Conservation (phyloP, 2,113 vertebrate genomes). For the Petrocephalus microphthalmus region DNA sequence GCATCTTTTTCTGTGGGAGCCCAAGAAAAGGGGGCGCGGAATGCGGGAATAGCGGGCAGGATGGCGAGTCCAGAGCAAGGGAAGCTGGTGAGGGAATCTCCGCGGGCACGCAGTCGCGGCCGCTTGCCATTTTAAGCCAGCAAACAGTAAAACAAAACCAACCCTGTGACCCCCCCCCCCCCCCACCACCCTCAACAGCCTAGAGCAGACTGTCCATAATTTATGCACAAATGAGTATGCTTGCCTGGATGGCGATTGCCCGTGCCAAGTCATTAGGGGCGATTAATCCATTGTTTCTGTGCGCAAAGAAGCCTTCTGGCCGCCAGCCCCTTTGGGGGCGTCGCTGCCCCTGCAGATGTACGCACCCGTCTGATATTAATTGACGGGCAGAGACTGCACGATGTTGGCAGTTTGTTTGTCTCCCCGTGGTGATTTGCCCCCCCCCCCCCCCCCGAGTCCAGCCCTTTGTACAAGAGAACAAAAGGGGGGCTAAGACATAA, state of each 20-base stretch:
- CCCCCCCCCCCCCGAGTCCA: constrained; percentile 19
- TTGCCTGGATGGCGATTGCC: constrained; percentile 60
- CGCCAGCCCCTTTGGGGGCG: constrained; percentile 37
- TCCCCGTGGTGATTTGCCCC: constrained; percentile 46
- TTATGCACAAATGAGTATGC: constrained; percentile 59
- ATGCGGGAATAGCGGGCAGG: constrained; percentile 8
- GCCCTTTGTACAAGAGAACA: constrained; percentile 10
- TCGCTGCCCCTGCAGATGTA: constrained; percentile 58
- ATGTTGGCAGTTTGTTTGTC: constrained; percentile 14
- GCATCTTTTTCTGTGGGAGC: not conserved
- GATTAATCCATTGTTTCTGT: constrained; percentile 66
- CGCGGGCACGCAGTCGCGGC: constrained; percentile 23
- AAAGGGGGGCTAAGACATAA: not conserved
- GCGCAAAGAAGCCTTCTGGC: constrained; percentile 29
- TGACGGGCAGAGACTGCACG: constrained; percentile 53
- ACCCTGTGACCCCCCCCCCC: constrained; percentile 6
- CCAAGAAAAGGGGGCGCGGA: not conserved
- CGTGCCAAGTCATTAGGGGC: constrained; percentile 51
- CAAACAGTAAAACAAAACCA: constrained; percentile 31
- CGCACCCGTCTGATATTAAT: constrained; percentile 67
- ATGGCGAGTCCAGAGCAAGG: constrained; percentile 34
- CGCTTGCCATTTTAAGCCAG: constrained; percentile 22
- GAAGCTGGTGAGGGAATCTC: constrained; percentile 42
- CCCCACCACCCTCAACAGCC: constrained; percentile 8
- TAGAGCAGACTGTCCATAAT: constrained; percentile 64